Conservation (phyloP, 2,113 vertebrate genomes). For the Trichomycterus rosablanca region DNA sequence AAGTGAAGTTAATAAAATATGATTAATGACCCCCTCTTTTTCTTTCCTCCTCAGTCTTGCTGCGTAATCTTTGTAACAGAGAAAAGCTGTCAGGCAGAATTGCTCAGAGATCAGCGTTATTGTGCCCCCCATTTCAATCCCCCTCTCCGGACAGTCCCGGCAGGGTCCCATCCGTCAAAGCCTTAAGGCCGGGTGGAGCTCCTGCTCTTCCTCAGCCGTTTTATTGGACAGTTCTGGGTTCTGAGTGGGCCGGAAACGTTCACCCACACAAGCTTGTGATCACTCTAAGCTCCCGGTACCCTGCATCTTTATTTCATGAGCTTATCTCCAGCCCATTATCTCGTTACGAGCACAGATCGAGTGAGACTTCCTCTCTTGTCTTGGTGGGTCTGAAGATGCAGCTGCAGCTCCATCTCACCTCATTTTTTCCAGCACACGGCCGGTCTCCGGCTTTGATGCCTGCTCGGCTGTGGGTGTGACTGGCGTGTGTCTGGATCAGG, state of each 20-base stretch:
- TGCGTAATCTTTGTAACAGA: conserved; percentile 52
- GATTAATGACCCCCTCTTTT: conserved; percentile 47
- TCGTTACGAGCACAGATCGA: conserved; percentile 17
- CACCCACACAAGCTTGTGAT: conserved; percentile 9
- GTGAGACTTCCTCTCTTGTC: conserved; percentile 31
- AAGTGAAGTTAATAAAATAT: conserved; percentile 56
- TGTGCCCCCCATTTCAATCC: conserved; percentile 46
- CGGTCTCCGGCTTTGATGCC: conserved; percentile 31
- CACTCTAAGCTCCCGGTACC: conserved; percentile 24
- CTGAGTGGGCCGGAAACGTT: conserved; percentile 51
- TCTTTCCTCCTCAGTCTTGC: conserved; percentile 33
- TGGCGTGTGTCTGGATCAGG: conserved; percentile 26
- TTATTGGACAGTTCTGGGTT: conserved; percentile 57
- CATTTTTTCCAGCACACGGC: conserved; percentile 24
- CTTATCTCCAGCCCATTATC: conserved; percentile 28
- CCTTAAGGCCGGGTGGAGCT: conserved; percentile 37
- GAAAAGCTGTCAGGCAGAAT: conserved; percentile 51
- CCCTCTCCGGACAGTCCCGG: conserved; percentile 53
- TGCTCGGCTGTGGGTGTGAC: conserved; percentile 28
- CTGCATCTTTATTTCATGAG: conserved; percentile 8
- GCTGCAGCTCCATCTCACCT: conserved; percentile 24
- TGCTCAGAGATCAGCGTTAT: conserved; percentile 49
- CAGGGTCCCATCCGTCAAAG: conserved; percentile 62
- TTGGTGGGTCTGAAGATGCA: conserved; percentile 21
- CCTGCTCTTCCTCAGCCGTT: conserved; percentile 62